Conservation (phyloP, 1,140 invertebrate genomes). For the Apocrypta bakeri region DNA sequence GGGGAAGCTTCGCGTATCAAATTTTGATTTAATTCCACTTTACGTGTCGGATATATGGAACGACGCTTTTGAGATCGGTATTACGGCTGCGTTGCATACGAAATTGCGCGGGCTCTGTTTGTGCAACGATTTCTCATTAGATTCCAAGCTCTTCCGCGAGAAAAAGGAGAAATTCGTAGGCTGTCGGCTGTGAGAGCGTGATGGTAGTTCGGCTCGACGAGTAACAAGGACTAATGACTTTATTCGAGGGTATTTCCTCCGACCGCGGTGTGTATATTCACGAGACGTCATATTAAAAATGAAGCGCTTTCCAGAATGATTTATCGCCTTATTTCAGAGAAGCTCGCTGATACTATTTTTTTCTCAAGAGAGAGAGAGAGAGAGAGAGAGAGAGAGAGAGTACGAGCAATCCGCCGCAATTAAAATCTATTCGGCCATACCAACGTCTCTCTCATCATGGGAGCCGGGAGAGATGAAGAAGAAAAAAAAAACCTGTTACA, state of each 20-base stretch:
- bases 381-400: too few relatives aligned
- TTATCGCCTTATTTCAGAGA: neutral
- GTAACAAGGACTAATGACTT: constrained; percentile 2
- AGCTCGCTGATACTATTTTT: neutral
- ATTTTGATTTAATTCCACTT: neutral
- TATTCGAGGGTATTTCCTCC: neutral
- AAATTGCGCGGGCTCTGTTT: too few relatives aligned
- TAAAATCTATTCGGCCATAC: neutral
- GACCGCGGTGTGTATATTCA: neutral
- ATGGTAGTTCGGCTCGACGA: neutral
- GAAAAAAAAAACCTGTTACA: neutral
- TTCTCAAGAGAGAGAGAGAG: too few relatives aligned
- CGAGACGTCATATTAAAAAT: neutral
- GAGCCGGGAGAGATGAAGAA: too few relatives aligned
- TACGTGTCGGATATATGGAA: neutral
- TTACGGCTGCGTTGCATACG: neutral
- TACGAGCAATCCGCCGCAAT: neutral
- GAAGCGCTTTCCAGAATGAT: neutral
- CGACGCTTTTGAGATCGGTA: too few relatives aligned
- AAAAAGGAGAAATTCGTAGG: neutral
- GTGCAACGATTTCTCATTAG: too few relatives aligned
- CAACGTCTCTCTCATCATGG: neutral
- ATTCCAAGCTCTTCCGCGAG: too few relatives aligned
- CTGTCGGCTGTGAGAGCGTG: neutral
- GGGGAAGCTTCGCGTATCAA: neutral